Percentiles rank a stretch among this genome's conserved stretches.
Conservation (phyloP, 2,888 invertebrate genomes). For the Drosophila mayaguana region DNA sequence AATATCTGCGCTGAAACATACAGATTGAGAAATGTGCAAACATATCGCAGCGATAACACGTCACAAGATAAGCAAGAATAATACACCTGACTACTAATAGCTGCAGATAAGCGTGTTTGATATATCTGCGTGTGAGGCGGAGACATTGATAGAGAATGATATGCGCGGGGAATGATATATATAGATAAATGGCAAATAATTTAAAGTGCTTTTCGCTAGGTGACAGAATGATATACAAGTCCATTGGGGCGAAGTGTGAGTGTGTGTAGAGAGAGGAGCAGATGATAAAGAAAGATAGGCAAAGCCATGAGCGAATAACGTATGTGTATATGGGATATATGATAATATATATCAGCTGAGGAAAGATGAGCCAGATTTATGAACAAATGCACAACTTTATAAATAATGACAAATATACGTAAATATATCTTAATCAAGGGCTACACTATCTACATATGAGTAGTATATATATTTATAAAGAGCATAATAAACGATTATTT, state of each 20-base stretch:
- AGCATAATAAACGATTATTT: not conserved
- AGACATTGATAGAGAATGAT: not conserved
- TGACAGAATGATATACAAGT: conserved; percentile 15
- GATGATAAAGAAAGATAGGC: not conserved
- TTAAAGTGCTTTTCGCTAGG: not conserved
- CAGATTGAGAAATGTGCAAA: not conserved
- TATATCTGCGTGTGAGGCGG: not conserved
- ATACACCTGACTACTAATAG: conserved; percentile 13
- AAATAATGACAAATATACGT: not conserved
- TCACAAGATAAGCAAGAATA: conserved; percentile 3
- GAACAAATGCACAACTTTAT: not conserved
- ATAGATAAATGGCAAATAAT: conserved; percentile 5
- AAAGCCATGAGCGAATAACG: not conserved
- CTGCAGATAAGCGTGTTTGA: not conserved
- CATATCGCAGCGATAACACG: not conserved
- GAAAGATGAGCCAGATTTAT: no score
- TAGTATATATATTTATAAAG: not conserved
- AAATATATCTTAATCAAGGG: not conserved
- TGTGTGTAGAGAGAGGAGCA: not conserved
- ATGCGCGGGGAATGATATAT: not conserved
- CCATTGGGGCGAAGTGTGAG: not conserved
- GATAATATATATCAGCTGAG: not conserved
- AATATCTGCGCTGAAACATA: not conserved
- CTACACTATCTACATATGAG: not conserved
- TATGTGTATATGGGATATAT: not conserved